Conservation (phyloP, 2,797 vertebrate species). For the Caiman crocodilus region DNA sequence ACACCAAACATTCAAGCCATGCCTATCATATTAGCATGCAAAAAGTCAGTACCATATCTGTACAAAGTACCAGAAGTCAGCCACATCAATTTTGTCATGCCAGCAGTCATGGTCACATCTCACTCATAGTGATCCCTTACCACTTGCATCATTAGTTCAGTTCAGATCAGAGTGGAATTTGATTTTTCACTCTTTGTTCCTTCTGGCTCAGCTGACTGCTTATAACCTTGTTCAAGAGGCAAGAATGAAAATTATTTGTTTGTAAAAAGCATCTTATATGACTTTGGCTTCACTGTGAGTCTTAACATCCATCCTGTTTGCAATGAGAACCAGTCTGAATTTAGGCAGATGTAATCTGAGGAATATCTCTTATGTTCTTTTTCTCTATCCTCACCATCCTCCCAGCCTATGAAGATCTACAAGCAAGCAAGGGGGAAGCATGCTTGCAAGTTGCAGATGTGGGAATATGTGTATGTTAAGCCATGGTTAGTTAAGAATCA, state of each 20-base stretch:
- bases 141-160: not conserved
- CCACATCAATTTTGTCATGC: not conserved
- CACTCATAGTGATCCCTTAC: not conserved
- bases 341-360: not conserved
- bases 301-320: not conserved
- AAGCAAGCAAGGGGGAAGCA: not conserved
- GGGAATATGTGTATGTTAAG: not conserved
- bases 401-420: not conserved
- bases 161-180: constrained; percentile 17
- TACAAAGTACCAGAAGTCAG: not conserved
- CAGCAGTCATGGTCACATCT: not conserved
- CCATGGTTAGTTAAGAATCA: not conserved
- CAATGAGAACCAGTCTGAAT: not conserved
- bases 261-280: not conserved
- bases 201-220: not conserved
- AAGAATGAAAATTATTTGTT: not conserved
- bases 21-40: not conserved
- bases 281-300: not conserved
- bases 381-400: not conserved
- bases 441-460: not conserved
- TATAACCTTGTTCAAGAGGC: not conserved
- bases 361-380: not conserved
- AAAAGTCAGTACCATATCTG: not conserved
- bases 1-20: not conserved
- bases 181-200: not conserved